Conservation (phyloP, 2,888 invertebrate species). For the Cryptocephalus moraei region DNA sequence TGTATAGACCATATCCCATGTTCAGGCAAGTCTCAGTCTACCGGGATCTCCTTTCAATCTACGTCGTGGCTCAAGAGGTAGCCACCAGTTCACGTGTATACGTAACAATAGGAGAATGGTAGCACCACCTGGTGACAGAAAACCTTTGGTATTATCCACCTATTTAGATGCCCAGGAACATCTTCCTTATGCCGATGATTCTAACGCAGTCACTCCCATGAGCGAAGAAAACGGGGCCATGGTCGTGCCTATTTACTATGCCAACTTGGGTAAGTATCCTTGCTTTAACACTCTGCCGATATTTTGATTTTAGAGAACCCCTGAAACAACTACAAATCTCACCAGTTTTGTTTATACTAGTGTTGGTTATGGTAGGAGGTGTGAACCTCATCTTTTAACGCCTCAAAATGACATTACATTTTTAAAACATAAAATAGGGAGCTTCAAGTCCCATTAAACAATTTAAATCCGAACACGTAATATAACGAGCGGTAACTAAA, state of each 20-base stretch:
- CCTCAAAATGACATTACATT: no score
- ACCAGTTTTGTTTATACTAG: no score
- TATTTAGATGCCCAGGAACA: conserved; percentile 92
- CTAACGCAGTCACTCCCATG: conserved; percentile 95
- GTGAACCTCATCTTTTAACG: no score
- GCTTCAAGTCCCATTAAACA: no score
- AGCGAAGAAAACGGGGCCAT: conserved; percentile 95
- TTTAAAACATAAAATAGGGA: no score
- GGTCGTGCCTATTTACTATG: conserved; percentile 83
- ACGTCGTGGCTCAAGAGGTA: conserved; percentile 81
- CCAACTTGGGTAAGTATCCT: conserved; percentile 57
- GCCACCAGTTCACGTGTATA: conserved; percentile 78
- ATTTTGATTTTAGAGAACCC: conserved; percentile 5
- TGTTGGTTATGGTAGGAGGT: no score
- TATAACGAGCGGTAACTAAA: no score
- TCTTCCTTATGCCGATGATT: conserved; percentile 94
- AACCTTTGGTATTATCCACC: conserved; percentile 87
- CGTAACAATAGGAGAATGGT: conserved; percentile 74
- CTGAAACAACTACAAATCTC: no score
- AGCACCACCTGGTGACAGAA: conserved; percentile 75
- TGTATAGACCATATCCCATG: conserved; percentile 37
- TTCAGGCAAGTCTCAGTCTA: conserved; percentile 90
- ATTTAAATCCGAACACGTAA: no score
- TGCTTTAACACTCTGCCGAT: conserved; percentile 1
- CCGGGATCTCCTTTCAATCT: conserved; percentile 95